These are phyloP conservation scores for Didymodactylos carnosus DNA, from an alignment of 2,888 invertebrate species.

Conservation along the genomic window DNA sequence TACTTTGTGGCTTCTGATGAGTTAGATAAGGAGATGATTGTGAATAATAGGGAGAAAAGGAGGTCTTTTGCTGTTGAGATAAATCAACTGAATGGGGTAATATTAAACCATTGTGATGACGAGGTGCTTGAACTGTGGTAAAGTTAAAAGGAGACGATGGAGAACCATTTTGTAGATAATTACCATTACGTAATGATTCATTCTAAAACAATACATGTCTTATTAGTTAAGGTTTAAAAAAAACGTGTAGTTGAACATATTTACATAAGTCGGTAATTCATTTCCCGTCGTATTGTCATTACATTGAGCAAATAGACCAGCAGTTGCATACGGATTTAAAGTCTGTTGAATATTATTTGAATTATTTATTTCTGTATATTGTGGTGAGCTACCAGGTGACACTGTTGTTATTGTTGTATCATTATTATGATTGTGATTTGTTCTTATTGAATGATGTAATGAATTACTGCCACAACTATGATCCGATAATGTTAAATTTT, in stretches of 20 bases:
- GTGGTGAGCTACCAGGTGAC: slow-evolving; percentile 3
- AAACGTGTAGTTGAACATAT: too few relatives aligned
- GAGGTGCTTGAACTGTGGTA: too few relatives aligned
- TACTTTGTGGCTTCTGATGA: too few relatives aligned
- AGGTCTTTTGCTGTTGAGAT: neutral
- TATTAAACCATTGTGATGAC: too few relatives aligned
- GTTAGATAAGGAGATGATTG: too few relatives aligned
- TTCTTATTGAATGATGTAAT: neutral
- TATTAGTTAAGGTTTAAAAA: too few relatives aligned
- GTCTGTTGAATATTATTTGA: neutral
- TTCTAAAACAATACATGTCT: neutral
- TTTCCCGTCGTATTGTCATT: neutral
- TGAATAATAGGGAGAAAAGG: too few relatives aligned
- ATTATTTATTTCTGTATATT: slow-evolving; percentile 3
- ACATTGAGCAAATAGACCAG: slow-evolving; percentile 1
- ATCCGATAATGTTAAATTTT: neutral
- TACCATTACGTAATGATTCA: neutral
- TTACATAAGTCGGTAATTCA: neutral
- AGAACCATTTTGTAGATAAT: too few relatives aligned
- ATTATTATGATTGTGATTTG: too few relatives aligned
- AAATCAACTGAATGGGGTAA: neutral
- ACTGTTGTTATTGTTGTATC: neutral
- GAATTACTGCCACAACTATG: neutral
- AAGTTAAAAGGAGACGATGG: neutral
- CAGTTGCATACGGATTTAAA: slow-evolving; percentile 9